Base-by-base conservation (phyloP, 2,113 vertebrate genomes). In the Mohoua ochrocephala region DNA sequence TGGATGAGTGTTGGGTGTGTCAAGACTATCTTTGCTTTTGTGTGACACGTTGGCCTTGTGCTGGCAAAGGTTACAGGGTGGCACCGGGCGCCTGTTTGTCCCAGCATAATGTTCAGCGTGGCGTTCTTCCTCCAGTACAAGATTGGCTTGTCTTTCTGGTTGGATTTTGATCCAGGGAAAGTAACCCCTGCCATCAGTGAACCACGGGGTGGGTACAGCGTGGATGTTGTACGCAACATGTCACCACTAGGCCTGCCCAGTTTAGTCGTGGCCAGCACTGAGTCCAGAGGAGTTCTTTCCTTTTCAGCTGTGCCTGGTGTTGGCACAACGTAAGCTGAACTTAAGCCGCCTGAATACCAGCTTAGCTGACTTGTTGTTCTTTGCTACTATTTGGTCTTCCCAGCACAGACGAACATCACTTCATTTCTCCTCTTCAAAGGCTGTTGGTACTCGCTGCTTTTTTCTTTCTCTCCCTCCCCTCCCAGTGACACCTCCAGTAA, bases 131-230 rank as follows among this genome's bases (percentile, higher is more conserved):
- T 92, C 45, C 44, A 37, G 39, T 37, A 35, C 31, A 44, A 60
- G 24, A n/a, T 15, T 67, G 74, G 13, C 27, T 63, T 63, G 39
- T 11, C 42, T 75, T 93, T 57, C 56, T 78, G 41, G 10, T 47
- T 75, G 47, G 17, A 6, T 65, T 84, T 91, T 74, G 61, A 31
- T 77, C 11, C 17, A 47, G 47, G 89, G 57, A 19, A 73, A 45
- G n/a, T 60, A 74, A 53, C 19, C 10, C 4, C 16, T 7, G 9
- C 26, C 13, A 8, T 41, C 37, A 30, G 27, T 15, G 41, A 86
- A 33, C 71, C 15, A 28, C 2, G 5, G 44, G 8, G 5, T 73
- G 22, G 17, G 20, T 77, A 23, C 24, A 28, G 12, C 0, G 0
- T 23, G 37, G 8, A 1, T 61, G 39, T 63, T 8, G 1, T 42